Percentiles rank a stretch among this genome's conserved stretches.
Conservation (phyloP, 2,888 invertebrate genomes). For the Ochropleura leucogaster region DNA sequence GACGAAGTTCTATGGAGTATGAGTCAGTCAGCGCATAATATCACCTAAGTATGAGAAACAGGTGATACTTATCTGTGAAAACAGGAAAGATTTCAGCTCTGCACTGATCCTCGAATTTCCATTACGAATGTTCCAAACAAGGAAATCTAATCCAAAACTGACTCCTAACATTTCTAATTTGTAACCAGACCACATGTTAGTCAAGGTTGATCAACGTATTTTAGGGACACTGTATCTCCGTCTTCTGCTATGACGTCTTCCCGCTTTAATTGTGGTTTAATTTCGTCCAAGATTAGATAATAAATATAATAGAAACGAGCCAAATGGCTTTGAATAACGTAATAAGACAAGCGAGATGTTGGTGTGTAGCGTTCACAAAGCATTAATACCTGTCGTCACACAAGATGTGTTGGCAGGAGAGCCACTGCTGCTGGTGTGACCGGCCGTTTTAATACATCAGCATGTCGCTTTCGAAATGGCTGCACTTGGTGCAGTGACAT, state of each 20-base stretch:
- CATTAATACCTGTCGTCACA: constrained; percentile 68
- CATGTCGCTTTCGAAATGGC: constrained; percentile 74
- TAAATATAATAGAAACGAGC: constrained; percentile 46
- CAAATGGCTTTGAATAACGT: constrained; percentile 53
- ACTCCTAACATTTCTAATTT: constrained; percentile 3
- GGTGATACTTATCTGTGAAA: background rate
- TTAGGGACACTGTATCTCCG: constrained; percentile 24
- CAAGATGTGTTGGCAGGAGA: constrained; percentile 72
- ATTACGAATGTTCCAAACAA: constrained; percentile 2
- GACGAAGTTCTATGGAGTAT: constrained; percentile 26
- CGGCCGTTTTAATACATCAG: constrained; percentile 77
- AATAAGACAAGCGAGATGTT: constrained; percentile 50
- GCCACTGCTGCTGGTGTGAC: constrained; percentile 37
- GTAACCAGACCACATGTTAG: constrained; percentile 5
- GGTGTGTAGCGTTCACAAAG: constrained; percentile 47
- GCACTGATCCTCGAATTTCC: background rate
- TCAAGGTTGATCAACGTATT: constrained; percentile 26
- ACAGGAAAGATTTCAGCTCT: background rate
- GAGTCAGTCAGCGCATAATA: constrained; percentile 26
- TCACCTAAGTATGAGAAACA: constrained; percentile 14
- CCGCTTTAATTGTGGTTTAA: constrained; percentile 51
- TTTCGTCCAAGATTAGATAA: constrained; percentile 53
- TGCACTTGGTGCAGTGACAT: constrained; percentile 71
- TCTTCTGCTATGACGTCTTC: constrained; percentile 35
- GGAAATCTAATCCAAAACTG: constrained; percentile 5